Evolutionary conservation across 2,888 invertebrate genomes (phyloP), one percentile per base, ranked within the genome.

Genomic region (Coleophora deauratella): DNA sequence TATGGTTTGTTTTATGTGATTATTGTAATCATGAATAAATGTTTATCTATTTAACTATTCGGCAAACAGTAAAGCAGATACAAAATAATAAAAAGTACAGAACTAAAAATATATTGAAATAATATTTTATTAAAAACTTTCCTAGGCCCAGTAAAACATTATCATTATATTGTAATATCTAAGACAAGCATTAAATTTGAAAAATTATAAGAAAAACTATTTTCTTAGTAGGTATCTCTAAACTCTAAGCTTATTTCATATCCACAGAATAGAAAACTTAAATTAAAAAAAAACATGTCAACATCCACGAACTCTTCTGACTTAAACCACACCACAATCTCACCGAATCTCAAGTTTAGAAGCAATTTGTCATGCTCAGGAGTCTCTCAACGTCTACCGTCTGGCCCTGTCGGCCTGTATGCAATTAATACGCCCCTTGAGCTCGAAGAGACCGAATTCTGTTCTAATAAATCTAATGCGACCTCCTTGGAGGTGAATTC

Each of bases 281-380:
- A 34, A 13, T 34, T 9, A 3, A 13, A 12, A 12, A 34, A 11
- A 9, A 12, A 11, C 2, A 2, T 13, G 11, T 9, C 34, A 34
- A 34, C 2, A 13, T 3, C 9, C 34, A 9, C 11, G 3, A 21
- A 9, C 12, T 34, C 30, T 30, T 37, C 7, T 4, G 6, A 32
- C 14, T 50, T 52, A 41, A 4, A 36, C 57, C 53, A 49, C 27
- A 21, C 21, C 21, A 21, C 21, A 21, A 21, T 21, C 6, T 21
- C 41, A 12, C 9, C 12, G 33, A 36, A 7, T 31, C 31, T 31
- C 11, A 10, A 31, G 31, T 32, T 27, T n/a, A 7, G 2, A 11
- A 27, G 52, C 56, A 56, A 57, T 58, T 56, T 60, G 58, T 62
- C 59, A 60, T 57, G 54, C 49, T 46, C 45, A 51, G 58, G 60